Evolutionary conservation across 2,113 vertebrate genomes (phyloP), one percentile per base, ranked within the genome.

Genomic region (Antechinus stuartii): DNA sequence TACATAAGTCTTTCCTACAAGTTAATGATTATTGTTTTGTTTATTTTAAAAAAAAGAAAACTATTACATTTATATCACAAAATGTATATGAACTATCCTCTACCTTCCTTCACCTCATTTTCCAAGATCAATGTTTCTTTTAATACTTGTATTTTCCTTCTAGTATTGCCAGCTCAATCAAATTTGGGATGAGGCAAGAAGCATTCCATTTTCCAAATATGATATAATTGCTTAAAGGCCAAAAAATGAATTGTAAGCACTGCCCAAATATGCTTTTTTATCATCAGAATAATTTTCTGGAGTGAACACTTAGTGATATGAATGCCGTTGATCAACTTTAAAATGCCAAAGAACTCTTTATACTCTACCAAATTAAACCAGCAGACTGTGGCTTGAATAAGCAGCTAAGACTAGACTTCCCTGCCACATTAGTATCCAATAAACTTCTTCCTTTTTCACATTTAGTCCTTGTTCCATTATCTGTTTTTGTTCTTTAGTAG

Each of bases 1-100:
- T 61, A 42, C 4, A 25, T 54, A 93, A 94, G 96, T 96, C 92
- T 89, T 94, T 91, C 89, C 93, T 97, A 92, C 24, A 49, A 93
- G 57, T 89, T 93, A 91, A 27, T 10, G 95, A 92, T 92, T 91
- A 30, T 10, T 89, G 91, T 89, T 52, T 91, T 53, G 35, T 92
- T 54, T 53, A 47, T 92, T 54, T 92, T 2, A 35, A 68, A 68
- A 68, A 6, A 26, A 57, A 30, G 95, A 96, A 93, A 96, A 96
- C 91, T 94, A 92, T 68, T 94, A 92, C 94, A 94, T 94, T 97
- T 90, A 96, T 68, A 52, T 19, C 19, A 76, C 68, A 76, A 76
- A 68, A 25, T 25, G 57, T 42, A 89, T 30, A 50, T 0, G 42
- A 84, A 93, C 23, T 16, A 6, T 68, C 49, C 7, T 49, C 56